phyloP scores from a whole-genome alignment of 2,888 invertebrate genomes.

The Sphecodes monilicornis region DNA sequence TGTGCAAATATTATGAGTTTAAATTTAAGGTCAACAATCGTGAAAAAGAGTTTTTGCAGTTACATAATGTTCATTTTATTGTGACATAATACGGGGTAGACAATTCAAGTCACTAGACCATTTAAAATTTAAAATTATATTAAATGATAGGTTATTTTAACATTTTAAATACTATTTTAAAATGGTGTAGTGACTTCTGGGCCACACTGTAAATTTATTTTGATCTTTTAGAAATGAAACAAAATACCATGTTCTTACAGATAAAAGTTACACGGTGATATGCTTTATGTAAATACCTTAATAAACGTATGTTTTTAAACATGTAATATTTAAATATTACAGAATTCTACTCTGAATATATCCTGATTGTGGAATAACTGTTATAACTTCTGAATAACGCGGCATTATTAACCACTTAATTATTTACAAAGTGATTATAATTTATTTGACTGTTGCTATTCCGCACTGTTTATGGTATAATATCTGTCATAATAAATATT shows the following conservation, averaged over 20 bases:
- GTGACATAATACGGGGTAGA: background rate
- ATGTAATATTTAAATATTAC: background rate
- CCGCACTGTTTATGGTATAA: background rate
- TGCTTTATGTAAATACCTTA: background rate
- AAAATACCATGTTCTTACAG: background rate
- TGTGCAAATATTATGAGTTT: background rate
- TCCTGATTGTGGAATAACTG: background rate
- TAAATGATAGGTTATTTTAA: too few species aligned
- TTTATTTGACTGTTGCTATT: background rate
- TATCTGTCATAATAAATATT: background rate
- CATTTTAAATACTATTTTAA: too few species aligned
- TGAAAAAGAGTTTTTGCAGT: background rate
- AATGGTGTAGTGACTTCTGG: too few species aligned
- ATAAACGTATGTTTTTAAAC: background rate
- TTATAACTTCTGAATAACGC: background rate
- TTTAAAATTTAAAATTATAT: background rate
- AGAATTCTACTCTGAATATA: background rate
- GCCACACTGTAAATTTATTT: background rate
- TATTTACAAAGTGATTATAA: background rate
- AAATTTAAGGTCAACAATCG: background rate
- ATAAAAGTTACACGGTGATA: background rate
- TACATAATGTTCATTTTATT: background rate
- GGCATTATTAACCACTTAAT: background rate
- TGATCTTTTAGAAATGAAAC: background rate
- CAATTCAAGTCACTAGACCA: background rate